Conservation (phyloP, 2,113 vertebrate genomes). For the Eupsittula cactorum region DNA sequence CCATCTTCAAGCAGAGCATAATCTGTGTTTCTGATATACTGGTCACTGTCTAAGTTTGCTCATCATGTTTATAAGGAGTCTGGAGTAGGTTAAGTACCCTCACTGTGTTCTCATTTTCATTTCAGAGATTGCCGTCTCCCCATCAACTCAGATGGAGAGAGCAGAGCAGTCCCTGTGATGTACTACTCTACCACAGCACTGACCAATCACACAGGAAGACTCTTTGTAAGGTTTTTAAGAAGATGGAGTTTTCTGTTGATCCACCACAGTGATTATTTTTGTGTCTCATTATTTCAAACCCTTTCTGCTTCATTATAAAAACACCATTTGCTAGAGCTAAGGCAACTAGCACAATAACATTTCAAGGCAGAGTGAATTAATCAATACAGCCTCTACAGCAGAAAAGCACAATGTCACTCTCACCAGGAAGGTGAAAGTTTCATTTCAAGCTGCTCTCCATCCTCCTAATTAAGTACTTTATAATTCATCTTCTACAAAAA, state of each 20-base stretch:
- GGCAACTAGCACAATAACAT: not conserved
- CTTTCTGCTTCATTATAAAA: slow-evolving; percentile 22
- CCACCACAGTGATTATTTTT: not conserved
- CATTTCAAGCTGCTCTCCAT: slow-evolving; percentile 9
- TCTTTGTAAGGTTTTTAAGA: not conserved
- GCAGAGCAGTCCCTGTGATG: not conserved
- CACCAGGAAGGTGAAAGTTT: not conserved
- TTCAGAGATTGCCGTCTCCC: not conserved
- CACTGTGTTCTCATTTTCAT: not conserved
- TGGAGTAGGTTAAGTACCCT: not conserved
- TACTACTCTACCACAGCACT: not conserved
- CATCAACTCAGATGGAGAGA: not conserved
- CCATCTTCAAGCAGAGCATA: not conserved
- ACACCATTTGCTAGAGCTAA: not conserved
- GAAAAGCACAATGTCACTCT: not conserved
- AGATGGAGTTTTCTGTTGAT: not conserved
- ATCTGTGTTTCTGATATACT: not conserved
- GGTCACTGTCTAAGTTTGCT: not conserved
- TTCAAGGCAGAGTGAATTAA: slow-evolving; percentile 9
- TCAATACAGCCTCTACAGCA: slow-evolving; percentile 4
- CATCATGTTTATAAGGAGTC: not conserved
- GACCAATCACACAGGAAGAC: not conserved
- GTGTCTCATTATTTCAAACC: not conserved
- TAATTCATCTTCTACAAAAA: not conserved
- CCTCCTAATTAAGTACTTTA: slow-evolving; percentile 20